These are phyloP conservation scores for Telmatherina bonti DNA, from an alignment of 2,797 vertebrate genomes.

Conservation along the genomic window DNA sequence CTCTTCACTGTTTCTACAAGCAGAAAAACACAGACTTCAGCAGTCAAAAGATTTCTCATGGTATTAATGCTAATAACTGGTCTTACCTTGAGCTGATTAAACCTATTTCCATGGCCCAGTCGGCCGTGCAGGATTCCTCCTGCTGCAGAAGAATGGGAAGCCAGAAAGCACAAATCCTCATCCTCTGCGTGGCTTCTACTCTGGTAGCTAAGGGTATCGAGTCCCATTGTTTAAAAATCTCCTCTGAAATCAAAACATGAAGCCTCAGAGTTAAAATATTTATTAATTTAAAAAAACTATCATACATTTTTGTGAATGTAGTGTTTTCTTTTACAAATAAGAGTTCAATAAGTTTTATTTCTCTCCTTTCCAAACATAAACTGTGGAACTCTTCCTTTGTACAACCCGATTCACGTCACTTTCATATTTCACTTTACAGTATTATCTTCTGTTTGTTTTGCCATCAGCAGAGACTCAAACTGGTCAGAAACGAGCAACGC, in stretches of 20 bases:
- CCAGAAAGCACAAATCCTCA: conserved; percentile 81
- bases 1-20: conserved; percentile 55
- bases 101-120: conserved; percentile 75
- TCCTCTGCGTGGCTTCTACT: conserved; percentile 45
- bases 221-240: conserved; percentile 61
- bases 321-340: too few relatives aligned
- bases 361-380: too few relatives aligned
- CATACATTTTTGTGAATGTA: too few relatives aligned
- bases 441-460: too few relatives aligned
- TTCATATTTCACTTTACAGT: too few relatives aligned
- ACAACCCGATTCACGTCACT: too few relatives aligned
- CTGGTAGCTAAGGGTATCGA: conserved; percentile 42
- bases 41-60: neutral
- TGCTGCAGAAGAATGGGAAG: conserved; percentile 73
- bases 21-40: conserved; percentile 12
- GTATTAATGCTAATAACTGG: fast-evolving
- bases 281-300: neutral
- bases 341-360: too few relatives aligned
- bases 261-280: neutral
- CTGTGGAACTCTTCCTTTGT: too few relatives aligned
- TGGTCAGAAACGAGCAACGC: too few relatives aligned
- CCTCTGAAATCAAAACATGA: conserved; percentile 18
- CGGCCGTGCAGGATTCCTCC: conserved; percentile 6
- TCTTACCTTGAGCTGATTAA: conserved; percentile 74
- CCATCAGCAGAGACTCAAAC: too few relatives aligned